Percentiles rank a stretch among this genome's conserved stretches.
phyloP scores from a whole-genome alignment of 2,797 vertebrate genomes.

The Tokudaia muenninki region DNA sequence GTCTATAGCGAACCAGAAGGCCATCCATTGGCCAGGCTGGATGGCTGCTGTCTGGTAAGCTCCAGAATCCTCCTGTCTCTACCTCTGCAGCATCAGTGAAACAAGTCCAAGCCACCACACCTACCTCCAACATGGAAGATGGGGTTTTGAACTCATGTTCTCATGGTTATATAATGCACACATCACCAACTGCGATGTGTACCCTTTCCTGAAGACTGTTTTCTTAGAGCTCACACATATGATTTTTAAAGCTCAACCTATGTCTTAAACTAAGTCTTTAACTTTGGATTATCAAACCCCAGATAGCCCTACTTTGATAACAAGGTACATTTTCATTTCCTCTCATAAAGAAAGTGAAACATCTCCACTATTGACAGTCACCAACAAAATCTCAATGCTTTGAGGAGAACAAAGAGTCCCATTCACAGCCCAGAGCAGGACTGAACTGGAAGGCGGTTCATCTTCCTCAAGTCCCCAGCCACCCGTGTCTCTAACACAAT shows the following conservation, averaged over 20 bases:
- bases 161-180: not conserved
- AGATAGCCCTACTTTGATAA: conserved; percentile 23
- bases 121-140: not conserved
- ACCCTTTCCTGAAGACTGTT: not conserved
- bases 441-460: conserved; percentile 89
- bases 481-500: conserved; percentile 91
- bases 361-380: conserved; percentile 63
- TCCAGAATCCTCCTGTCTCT: not conserved
- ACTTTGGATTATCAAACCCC: not conserved
- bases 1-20: not conserved
- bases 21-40: too few relatives aligned
- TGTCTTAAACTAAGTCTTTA: not conserved
- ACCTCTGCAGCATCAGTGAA: not conserved
- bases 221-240: conserved; percentile 4
- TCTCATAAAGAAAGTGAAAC: conserved; percentile 73
- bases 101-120: not conserved
- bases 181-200: not conserved
- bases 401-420: conserved; percentile 91
- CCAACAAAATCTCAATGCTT: conserved; percentile 67
- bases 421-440: conserved; percentile 91
- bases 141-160: not conserved
- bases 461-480: conserved; percentile 77
- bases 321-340: conserved; percentile 61
- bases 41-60: not conserved
- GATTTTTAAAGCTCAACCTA: not conserved